phyloP scores from a whole-genome alignment of 2,113 vertebrate genomes.

The Takifugu flavidus region DNA sequence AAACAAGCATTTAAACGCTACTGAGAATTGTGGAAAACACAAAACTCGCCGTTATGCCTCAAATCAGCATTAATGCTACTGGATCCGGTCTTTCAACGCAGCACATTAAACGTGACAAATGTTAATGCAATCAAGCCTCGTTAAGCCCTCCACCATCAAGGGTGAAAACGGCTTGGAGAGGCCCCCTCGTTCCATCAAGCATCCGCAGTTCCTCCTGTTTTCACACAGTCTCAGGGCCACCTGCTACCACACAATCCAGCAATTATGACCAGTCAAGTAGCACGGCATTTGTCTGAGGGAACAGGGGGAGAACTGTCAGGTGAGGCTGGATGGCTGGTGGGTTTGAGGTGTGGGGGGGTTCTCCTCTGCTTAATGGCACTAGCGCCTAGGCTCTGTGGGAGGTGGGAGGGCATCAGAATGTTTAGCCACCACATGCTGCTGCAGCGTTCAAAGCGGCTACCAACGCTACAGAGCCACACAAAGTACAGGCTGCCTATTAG shows the following conservation, averaged over 20 bases:
- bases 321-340: constrained; percentile 13
- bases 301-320: constrained; percentile 41
- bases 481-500: constrained; percentile 70
- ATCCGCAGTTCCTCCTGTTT: constrained; percentile 42
- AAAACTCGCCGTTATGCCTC: constrained; percentile 57
- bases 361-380: constrained; percentile 15
- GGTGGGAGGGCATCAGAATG: constrained; percentile 50
- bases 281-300: constrained; percentile 58
- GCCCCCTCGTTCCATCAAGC: constrained; percentile 47
- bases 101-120: constrained; percentile 65
- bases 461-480: constrained; percentile 47
- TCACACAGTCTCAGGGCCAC: constrained; percentile 42
- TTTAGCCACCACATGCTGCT: constrained; percentile 55
- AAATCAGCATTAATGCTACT: constrained; percentile 61
- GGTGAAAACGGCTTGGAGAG: constrained; percentile 57
- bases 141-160: constrained; percentile 61
- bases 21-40: constrained; percentile 36
- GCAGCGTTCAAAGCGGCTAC: constrained; percentile 50
- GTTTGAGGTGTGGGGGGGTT: constrained; percentile 5
- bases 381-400: constrained; percentile 11
- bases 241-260: constrained; percentile 52
- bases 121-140: constrained; percentile 76
- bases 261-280: constrained; percentile 54
- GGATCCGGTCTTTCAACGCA: constrained; percentile 53
- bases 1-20: too few relatives aligned